phyloP scores from a whole-genome alignment of 2,888 invertebrate species.

The Craniophora ligustri region DNA sequence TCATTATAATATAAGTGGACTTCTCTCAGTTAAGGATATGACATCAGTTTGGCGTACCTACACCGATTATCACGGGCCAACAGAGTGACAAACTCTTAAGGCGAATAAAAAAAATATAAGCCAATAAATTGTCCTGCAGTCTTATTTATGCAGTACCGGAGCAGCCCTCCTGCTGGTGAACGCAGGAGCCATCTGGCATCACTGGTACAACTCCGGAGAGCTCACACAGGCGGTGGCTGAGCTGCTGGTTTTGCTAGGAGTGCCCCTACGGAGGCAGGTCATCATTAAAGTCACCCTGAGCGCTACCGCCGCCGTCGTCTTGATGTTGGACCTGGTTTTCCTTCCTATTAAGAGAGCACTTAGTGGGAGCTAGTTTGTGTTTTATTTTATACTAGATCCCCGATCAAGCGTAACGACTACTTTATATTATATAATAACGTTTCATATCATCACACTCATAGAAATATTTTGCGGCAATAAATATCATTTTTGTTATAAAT shows the following conservation, averaged over 20 bases:
- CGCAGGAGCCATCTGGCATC: constrained; percentile 63
- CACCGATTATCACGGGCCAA: too few species aligned
- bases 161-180: constrained; percentile 65
- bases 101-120: too few species aligned
- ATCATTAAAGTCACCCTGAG: constrained; percentile 64
- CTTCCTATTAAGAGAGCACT: constrained; percentile 1
- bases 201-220: constrained; percentile 66
- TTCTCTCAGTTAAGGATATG: too few species aligned
- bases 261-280: constrained; percentile 67
- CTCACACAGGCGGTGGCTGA: constrained; percentile 71
- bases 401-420: too few species aligned
- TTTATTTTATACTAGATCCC: too few species aligned
- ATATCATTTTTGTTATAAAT: too few species aligned
- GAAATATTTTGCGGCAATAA: too few species aligned
- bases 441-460: too few species aligned
- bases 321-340: constrained; percentile 57
- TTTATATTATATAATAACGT: too few species aligned
- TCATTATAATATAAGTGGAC: too few species aligned
- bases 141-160: constrained; percentile 67
- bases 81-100: too few species aligned
- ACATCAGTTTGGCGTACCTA: too few species aligned
- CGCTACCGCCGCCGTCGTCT: constrained; percentile 41
- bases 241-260: constrained; percentile 66
- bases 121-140: constrained; percentile 52
- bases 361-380: not conserved